Evolutionary conservation across 2,113 vertebrate genomes (phyloP).

Genomic region (Desmodus rotundus): DNA sequence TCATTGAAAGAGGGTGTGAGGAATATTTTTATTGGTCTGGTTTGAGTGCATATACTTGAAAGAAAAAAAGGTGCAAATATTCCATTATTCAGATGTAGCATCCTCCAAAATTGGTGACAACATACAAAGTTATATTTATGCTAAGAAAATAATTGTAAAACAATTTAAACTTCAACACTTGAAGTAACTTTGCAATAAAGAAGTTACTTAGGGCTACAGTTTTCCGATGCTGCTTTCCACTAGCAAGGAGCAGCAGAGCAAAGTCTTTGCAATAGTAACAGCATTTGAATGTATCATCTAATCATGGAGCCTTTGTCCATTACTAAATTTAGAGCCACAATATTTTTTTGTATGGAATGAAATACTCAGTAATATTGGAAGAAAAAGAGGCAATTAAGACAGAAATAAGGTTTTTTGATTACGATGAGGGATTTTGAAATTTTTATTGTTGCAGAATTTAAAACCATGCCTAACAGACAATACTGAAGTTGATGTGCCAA

Average conservation of each 20-base stretch:
- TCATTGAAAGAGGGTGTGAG: neutral
- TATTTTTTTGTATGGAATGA: neutral
- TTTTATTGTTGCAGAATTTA: slow-evolving; percentile 13
- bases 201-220: neutral
- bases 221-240: neutral
- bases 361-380: neutral
- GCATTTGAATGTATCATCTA: neutral
- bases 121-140: neutral
- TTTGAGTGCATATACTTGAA: neutral
- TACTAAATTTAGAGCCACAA: neutral
- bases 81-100: neutral
- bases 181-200: neutral
- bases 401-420: neutral
- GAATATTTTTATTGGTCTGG: neutral
- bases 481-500: neutral
- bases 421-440: neutral
- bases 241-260: neutral
- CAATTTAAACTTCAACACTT: neutral
- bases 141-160: slow-evolving; percentile 8
- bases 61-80: neutral
- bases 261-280: neutral
- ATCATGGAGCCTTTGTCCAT: neutral
- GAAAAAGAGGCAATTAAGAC: neutral
- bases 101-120: neutral
- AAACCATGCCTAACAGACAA: neutral